Evolutionary conservation across 1,140 invertebrate species (phyloP).

Genomic region (Coenobita brevimanus): DNA sequence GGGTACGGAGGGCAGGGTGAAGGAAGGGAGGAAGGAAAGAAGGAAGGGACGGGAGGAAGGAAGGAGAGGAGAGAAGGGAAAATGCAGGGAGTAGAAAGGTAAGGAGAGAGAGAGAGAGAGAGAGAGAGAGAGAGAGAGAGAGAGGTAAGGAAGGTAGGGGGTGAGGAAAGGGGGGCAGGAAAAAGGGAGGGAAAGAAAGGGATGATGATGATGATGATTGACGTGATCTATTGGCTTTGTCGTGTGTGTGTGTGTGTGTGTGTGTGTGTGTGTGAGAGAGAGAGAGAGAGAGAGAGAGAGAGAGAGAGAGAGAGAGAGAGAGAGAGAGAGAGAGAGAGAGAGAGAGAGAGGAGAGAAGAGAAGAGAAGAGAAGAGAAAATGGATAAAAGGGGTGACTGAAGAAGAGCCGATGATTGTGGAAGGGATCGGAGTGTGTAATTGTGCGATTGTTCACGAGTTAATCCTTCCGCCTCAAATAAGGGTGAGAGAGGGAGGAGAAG

Average conservation of each 20-base stretch:
- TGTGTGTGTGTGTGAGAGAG: background rate
- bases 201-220: background rate
- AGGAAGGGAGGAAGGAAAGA: background rate
- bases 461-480: too few relatives aligned
- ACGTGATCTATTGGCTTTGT: too few relatives aligned
- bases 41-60: background rate
- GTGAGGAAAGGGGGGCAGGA: too few relatives aligned
- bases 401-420: too few relatives aligned
- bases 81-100: background rate
- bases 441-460: too few relatives aligned
- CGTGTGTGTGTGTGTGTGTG: too few relatives aligned
- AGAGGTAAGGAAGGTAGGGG: background rate
- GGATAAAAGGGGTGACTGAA: too few relatives aligned
- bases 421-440: too few relatives aligned
- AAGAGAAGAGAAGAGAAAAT: too few relatives aligned
- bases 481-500: background rate
- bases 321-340: background rate
- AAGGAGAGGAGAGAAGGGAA: background rate
- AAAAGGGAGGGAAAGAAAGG: too few relatives aligned
- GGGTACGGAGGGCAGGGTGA: background rate
- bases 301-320: background rate
- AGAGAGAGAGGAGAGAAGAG: background rate
- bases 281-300: background rate
- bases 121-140: background rate
- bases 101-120: background rate